These are phyloP conservation scores for Drosophila littoralis DNA, from an alignment of 1,140 invertebrate genomes.

Conservation along the genomic window DNA sequence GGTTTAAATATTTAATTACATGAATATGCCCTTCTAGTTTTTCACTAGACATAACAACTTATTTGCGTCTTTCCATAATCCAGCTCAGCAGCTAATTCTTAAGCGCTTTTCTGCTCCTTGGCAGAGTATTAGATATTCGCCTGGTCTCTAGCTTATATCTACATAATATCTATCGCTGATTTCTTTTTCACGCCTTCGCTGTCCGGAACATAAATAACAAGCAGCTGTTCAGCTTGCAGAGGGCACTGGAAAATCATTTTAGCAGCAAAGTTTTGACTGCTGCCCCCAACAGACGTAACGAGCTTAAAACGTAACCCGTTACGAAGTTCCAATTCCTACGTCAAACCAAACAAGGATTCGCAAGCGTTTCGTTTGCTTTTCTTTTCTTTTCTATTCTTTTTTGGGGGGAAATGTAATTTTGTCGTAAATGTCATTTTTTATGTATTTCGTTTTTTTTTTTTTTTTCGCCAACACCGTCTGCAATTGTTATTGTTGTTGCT, in stretches of 20 bases:
- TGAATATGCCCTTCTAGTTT: too few species aligned
- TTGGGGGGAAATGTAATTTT: conserved; percentile 65
- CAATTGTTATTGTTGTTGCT: conserved; percentile 66
- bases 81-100: too few species aligned
- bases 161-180: conserved; percentile 3
- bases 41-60: too few species aligned
- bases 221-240: conserved; percentile 54
- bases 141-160: neutral
- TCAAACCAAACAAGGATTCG: conserved; percentile 13
- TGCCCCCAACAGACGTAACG: conserved; percentile 47
- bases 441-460: conserved; percentile 39
- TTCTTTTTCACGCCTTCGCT: conserved; percentile 12
- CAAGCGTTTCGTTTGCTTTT: conserved; percentile 31
- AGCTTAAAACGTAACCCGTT: conserved; percentile 50
- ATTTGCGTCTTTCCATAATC: too few species aligned
- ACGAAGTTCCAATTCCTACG: conserved; percentile 12
- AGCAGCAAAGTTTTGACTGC: conserved; percentile 56
- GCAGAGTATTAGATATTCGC: neutral
- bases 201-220: conserved; percentile 54
- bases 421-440: conserved; percentile 76
- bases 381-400: too few species aligned
- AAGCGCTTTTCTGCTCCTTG: neutral
- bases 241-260: conserved; percentile 45
- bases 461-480: conserved; percentile 32
- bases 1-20: too few species aligned